Base-by-base conservation (phyloP, 37 sponge, comb jelly and placozoan genomes). In the Tethya wilhelma region DNA sequence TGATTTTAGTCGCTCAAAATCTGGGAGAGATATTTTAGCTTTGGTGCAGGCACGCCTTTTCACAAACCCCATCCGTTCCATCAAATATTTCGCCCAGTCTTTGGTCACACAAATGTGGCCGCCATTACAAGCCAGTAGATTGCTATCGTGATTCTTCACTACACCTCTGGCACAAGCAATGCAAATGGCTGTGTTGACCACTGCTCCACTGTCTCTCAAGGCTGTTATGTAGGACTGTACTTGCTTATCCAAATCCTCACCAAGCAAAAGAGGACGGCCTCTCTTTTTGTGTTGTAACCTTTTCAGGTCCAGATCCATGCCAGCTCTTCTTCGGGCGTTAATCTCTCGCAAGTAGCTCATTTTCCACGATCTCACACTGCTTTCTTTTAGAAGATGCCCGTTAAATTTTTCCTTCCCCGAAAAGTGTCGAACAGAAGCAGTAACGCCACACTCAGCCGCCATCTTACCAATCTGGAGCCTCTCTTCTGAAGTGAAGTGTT, bases 391-490 rank as follows among this genome's bases (percentile, higher is more conserved):
- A 3, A 26, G 53, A 19, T 14, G 53, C 14, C 53, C 53, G 14
- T 9, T 9, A 49, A 3, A 58, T 26, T 9, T 26, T 58, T 58
- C n/a, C n/a, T n/a, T n/a, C n/a, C n/a, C 26, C 2, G 59, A 58
- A 26, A 2, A 58, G 59, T 58, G 26, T 2, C 8, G 9, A 58
- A 58, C 9, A 2, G 59, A 9, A 7, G 59, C 59, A 28, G 59
- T 58, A 3, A 58, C 59, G 8, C 71, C 46, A 40, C 42, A 43
- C 44, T 70, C 71, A 17, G 25, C 71, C 17, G 71, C 46, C 5
- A 40, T 70, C 44, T 70, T 70, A 43, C 71, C 71, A 41, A 70
- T 70, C 71, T n/a, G 40, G 23, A 43, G 42, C 71, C 42, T 70
- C 43, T 70, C 42, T 70, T 70, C 41, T 22, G 71, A 28, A 70